Percentiles rank a stretch among this genome's conserved stretches.
These are phyloP conservation scores for Phrynocephalus forsythii DNA, from an alignment of 2,797 vertebrate genomes.

Conservation along the genomic window DNA sequence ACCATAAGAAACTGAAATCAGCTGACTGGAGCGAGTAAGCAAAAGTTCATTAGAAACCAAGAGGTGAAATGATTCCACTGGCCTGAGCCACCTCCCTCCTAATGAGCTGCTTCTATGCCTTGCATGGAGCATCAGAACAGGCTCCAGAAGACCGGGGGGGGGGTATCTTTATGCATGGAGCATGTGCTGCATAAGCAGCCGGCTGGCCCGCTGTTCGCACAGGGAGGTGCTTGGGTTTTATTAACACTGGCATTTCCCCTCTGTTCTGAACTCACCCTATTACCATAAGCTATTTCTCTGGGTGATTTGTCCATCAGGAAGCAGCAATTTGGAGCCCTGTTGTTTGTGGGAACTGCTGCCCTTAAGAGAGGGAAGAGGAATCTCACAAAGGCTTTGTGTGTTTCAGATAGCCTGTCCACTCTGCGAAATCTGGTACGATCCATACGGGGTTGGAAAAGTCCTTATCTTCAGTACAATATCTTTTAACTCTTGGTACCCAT, in stretches of 20 bases:
- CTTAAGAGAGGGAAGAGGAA: background rate
- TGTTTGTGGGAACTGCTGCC: background rate
- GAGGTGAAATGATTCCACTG: background rate
- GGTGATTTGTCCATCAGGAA: constrained; percentile 73
- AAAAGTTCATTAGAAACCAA: constrained; percentile 1
- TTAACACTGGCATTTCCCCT: constrained; percentile 83
- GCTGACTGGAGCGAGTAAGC: background rate
- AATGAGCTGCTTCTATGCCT: constrained; percentile 36
- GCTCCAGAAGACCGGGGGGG: constrained; percentile 1
- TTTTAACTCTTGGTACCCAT: too few relatives aligned
- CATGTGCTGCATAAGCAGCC: constrained; percentile 24
- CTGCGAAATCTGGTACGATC: too few relatives aligned
- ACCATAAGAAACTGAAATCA: background rate
- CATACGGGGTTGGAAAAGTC: too few relatives aligned
- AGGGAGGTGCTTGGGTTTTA: constrained; percentile 79
- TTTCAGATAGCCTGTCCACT: too few relatives aligned
- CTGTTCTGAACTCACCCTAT: constrained; percentile 73
- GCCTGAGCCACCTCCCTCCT: background rate
- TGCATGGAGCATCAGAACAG: background rate
- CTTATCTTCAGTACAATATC: too few relatives aligned
- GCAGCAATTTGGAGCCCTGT: background rate
- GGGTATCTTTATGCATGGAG: constrained; percentile 39
- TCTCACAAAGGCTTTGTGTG: too few relatives aligned
- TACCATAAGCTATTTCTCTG: constrained; percentile 94
- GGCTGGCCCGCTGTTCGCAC: constrained; percentile 54